Conservation (phyloP, 1,140 invertebrate species). For the Goniozus legneri region DNA sequence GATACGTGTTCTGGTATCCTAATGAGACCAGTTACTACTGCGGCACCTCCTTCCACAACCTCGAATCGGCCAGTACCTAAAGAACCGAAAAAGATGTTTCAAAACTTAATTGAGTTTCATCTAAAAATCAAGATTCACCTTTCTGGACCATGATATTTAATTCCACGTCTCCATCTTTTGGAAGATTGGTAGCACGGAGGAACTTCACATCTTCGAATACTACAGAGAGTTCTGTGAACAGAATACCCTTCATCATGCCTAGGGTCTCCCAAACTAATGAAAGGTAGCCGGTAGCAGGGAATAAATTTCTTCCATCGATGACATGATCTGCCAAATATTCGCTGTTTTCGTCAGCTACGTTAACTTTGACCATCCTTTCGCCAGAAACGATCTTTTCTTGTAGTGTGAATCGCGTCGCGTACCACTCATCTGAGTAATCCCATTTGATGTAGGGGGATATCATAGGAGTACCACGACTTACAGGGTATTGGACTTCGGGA, state of each 20-base stretch:
- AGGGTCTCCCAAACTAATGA: conserved; percentile 85
- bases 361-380: conserved; percentile 61
- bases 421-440: conserved; percentile 85
- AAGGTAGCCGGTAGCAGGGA: conserved; percentile 87
- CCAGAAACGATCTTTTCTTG: conserved; percentile 64
- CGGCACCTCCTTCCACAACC: conserved; percentile 70
- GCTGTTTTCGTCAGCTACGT: conserved; percentile 66
- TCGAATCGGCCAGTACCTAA: conserved; percentile 46
- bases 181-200: conserved; percentile 76
- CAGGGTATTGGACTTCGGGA: conserved; percentile 64
- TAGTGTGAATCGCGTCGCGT: conserved; percentile 59
- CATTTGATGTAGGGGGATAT: conserved; percentile 69
- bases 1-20: conserved; percentile 52
- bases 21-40: conserved; percentile 77
- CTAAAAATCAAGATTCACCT: conserved; percentile 33
- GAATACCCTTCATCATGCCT: conserved; percentile 70
- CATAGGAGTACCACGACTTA: conserved; percentile 69
- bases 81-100: conserved; percentile 1
- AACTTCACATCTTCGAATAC: conserved; percentile 86
- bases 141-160: conserved; percentile 81
- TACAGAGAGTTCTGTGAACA: conserved; percentile 72
- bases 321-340: conserved; percentile 80
- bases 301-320: conserved; percentile 82
- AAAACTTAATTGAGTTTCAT: too few relatives aligned
- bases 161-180: conserved; percentile 65